phyloP scores from a whole-genome alignment of 1,140 invertebrate genomes.

The Zaprionus ornatus region DNA sequence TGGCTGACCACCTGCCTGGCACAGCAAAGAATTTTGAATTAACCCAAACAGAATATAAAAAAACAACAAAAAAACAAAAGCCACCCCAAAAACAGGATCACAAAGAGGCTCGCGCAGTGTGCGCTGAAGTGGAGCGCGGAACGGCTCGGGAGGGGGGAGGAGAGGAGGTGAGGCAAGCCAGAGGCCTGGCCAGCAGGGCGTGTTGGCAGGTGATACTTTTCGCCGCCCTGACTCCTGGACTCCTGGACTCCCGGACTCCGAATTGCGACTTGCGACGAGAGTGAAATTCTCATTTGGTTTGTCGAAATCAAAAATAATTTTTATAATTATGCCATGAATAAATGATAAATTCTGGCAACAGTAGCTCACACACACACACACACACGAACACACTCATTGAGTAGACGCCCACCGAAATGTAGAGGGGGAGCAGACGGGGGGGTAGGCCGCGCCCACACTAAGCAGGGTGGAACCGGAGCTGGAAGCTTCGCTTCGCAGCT shows the following conservation, averaged over 20 bases:
- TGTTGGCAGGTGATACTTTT: constrained; percentile 71
- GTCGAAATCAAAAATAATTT: constrained; percentile 64
- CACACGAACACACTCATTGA: no score
- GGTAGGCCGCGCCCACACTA: constrained; percentile 61
- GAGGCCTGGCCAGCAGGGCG: neutral
- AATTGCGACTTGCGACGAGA: constrained; percentile 15
- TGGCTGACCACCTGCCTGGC: constrained; percentile 62
- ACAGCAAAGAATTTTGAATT: constrained; percentile 76
- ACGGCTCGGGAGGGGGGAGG: constrained; percentile 40
- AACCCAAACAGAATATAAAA: constrained; percentile 68
- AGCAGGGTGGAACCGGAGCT: constrained; percentile 45
- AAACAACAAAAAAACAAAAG: constrained; percentile 64
- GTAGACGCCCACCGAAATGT: constrained; percentile 44
- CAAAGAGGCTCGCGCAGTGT: constrained; percentile 31
- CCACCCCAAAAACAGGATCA: constrained; percentile 55
- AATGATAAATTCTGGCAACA: constrained; percentile 68
- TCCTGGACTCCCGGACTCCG: neutral
- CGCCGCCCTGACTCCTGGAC: constrained; percentile 20
- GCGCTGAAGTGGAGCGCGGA: constrained; percentile 74
- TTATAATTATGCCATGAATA: constrained; percentile 69
- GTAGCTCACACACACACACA: constrained; percentile 37
- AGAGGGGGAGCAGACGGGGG: neutral
- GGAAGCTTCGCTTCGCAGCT: constrained; percentile 48
- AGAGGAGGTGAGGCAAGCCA: constrained; percentile 21
- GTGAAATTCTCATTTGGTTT: constrained; percentile 23